phyloP scores from a whole-genome alignment of 2,113 vertebrate species.

The Trematomus loennbergii region DNA sequence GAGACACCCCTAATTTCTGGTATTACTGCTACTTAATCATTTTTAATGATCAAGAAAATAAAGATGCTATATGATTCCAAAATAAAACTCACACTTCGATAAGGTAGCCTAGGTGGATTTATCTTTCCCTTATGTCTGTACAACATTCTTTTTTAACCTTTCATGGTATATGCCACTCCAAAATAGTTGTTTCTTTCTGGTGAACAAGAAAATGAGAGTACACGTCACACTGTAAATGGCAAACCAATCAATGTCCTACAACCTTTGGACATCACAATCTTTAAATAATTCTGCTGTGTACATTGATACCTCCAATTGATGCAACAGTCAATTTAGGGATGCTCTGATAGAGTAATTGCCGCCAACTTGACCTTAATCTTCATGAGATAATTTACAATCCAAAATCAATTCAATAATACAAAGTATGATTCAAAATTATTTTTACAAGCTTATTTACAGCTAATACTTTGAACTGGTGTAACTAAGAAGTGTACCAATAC shows the following conservation, averaged over 20 bases:
- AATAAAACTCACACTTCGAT: slow-evolving; percentile 30
- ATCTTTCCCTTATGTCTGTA: slow-evolving; percentile 34
- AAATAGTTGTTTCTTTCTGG: slow-evolving; percentile 24
- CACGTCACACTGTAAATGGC: slow-evolving; percentile 43
- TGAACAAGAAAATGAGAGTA: slow-evolving; percentile 24
- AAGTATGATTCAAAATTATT: slow-evolving; percentile 66
- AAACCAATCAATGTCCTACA: slow-evolving; percentile 45
- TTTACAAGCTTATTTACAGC: slow-evolving; percentile 82
- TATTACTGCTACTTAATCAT: slow-evolving; percentile 13
- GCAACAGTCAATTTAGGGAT: slow-evolving; percentile 38
- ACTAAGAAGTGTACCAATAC: slow-evolving; percentile 60
- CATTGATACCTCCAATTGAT: slow-evolving; percentile 19
- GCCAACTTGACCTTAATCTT: slow-evolving; percentile 46
- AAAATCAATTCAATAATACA: slow-evolving; percentile 69
- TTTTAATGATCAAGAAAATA: slow-evolving; percentile 40
- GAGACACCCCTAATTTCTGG: slow-evolving; percentile 28
- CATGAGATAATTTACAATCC: slow-evolving; percentile 56
- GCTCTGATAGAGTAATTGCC: slow-evolving; percentile 32
- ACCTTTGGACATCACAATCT: slow-evolving; percentile 52
- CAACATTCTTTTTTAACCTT: slow-evolving; percentile 34
- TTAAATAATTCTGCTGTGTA: slow-evolving; percentile 41
- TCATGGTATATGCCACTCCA: slow-evolving; percentile 41
- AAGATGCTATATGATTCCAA: slow-evolving; percentile 40
- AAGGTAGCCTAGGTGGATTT: slow-evolving; percentile 29
- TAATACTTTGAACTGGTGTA: slow-evolving; percentile 75